These are phyloP conservation scores for Chaetura pelagica DNA, from an alignment of 2,113 vertebrate genomes.

Conservation along the genomic window DNA sequence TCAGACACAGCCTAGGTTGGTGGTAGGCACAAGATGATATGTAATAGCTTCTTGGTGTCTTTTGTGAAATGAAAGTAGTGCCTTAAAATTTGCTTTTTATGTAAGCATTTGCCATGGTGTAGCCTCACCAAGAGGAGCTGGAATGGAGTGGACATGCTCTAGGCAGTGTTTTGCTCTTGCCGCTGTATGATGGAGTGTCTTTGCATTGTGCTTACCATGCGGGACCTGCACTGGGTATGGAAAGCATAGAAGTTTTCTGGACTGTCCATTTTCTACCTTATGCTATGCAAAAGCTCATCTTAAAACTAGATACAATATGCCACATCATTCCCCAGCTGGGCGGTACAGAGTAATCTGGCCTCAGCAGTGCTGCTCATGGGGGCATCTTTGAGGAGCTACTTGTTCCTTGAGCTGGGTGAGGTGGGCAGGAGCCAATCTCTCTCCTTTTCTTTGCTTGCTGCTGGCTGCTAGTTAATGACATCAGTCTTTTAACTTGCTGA, in stretches of 20 bases:
- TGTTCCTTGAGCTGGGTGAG: background rate
- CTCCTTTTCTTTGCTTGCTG: background rate
- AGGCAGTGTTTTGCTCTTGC: background rate
- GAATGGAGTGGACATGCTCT: background rate
- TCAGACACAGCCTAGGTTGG: slow-evolving; percentile 38
- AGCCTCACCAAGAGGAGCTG: background rate
- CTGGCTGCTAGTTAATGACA: background rate
- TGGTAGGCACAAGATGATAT: background rate
- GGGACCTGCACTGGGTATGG: background rate
- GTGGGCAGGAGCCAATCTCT: background rate
- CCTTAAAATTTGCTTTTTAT: background rate
- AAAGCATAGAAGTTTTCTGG: background rate
- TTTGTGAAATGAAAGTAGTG: background rate
- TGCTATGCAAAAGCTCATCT: background rate
- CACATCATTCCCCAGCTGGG: background rate
- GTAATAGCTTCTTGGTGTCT: background rate
- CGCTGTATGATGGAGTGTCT: background rate
- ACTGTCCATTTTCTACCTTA: background rate
- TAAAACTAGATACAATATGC: background rate
- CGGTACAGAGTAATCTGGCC: rapidly evolving
- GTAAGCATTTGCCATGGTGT: background rate
- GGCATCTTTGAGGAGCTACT: background rate
- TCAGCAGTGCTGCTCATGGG: background rate
- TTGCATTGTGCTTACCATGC: background rate
- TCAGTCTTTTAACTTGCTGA: background rate